Base-by-base conservation (phyloP, 1,140 invertebrate genomes). In the Sarcophaga bullata region DNA sequence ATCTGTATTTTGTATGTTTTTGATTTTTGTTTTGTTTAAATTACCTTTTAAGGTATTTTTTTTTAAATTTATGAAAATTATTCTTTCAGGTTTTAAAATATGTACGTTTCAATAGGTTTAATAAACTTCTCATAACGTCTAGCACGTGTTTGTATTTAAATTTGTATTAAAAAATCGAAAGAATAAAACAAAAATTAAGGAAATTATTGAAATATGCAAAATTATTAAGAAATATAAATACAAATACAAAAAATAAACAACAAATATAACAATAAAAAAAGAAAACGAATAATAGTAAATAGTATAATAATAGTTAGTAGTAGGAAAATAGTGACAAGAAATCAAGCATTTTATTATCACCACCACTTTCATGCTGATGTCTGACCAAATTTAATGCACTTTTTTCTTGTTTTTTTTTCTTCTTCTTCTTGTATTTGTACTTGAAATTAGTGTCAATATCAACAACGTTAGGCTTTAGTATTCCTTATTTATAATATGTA, bases 401-500 rank as follows among this genome's bases (percentile, higher is more conserved):
- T 58, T 58, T 58, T 37, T 37, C 1, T 4, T 37, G 25, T 37
- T 37, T 37, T 37, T 37, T 37, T 37, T 37, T 37, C 25, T n/a
- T n/a, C n/a, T n/a, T n/a, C 11, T 58, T 58, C 15, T 58, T 58
- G 54, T 15, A 6, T 7, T 68, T 68, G 62, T 19, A n/a, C 54
- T 68, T 8, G 17, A n/a, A 68, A 68, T 68, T 68, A 68, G 62
- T 68, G 62, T 68, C 62, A 68, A 68, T 68, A 68, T 68, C 62
- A 68, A 68, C 62, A 68, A 68, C 19, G 62, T 15, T 62, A 62
- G 1, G 25, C 4, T 37, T 37, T n/a, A 58, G 10, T 13, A 58
- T n/a, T 58, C 15, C 54, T n/a, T 58, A 58, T n/a, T 58, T 13
- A n/a, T n/a, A n/a, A n/a, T n/a, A 58, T 58, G n/a, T 58, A 58